Evolutionary conservation across 1,140 invertebrate genomes (phyloP).

Genomic region (Penaeus vannamei): DNA sequence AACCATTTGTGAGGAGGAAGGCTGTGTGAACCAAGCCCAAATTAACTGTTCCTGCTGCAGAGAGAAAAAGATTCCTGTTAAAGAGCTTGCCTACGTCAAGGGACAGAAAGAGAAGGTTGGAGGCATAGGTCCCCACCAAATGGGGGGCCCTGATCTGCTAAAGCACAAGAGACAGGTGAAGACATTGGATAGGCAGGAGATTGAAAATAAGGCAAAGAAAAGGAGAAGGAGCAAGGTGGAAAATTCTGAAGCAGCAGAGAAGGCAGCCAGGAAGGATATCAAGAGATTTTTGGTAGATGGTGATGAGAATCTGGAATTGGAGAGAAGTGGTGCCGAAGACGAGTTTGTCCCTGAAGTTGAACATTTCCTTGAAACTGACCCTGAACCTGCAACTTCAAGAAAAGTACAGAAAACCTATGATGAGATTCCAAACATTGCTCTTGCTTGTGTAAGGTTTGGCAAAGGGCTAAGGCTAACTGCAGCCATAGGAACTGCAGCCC

Average conservation of each 20-base stretch:
- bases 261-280: background rate
- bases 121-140: too few relatives aligned
- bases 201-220: background rate
- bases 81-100: too few relatives aligned
- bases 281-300: slow-evolving; percentile 21
- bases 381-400: background rate
- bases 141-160: too few relatives aligned
- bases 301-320: too few relatives aligned
- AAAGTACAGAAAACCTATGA: slow-evolving; percentile 29
- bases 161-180: too few relatives aligned
- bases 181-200: background rate
- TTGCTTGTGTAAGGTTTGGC: slow-evolving; percentile 6
- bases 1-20: slow-evolving; percentile 20
- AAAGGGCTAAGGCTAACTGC: slow-evolving; percentile 9
- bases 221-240: slow-evolving; percentile 25
- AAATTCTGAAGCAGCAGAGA: slow-evolving; percentile 13
- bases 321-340: too few relatives aligned
- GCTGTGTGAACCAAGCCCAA: slow-evolving; percentile 1
- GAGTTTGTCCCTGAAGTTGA: slow-evolving; percentile 29
- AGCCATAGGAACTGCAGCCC: slow-evolving; percentile 5
- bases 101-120: too few relatives aligned
- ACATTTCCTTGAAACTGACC: slow-evolving; percentile 13
- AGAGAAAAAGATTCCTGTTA: too few relatives aligned
- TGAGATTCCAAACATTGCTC: slow-evolving; percentile 27
- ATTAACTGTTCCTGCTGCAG: slow-evolving; percentile 19